Percentiles rank a stretch among this genome's conserved stretches.
Conservation (phyloP, 2,113 vertebrate species). For the Solea senegalensis region DNA sequence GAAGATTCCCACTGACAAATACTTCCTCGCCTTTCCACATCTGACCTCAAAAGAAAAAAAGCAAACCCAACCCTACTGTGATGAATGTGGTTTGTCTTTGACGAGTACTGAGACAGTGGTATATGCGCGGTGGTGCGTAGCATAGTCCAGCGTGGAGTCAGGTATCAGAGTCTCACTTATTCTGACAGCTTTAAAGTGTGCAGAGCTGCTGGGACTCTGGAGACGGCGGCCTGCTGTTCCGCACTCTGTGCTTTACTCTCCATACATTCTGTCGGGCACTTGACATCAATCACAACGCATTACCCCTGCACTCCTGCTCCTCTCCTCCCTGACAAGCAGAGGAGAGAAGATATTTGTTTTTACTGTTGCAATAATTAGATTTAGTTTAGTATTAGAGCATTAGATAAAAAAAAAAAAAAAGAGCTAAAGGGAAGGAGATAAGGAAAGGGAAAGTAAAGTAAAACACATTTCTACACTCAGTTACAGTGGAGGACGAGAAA, state of each 20-base stretch:
- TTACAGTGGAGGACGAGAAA: conserved; percentile 28
- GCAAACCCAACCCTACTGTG: neutral
- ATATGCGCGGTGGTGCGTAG: conserved; percentile 12
- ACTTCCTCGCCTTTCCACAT: neutral
- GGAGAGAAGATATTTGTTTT: conserved; percentile 14
- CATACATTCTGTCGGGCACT: conserved; percentile 52
- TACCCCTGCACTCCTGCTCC: conserved; percentile 58
- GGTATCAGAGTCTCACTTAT: conserved; percentile 43
- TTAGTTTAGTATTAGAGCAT: conserved; percentile 15
- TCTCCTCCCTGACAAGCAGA: conserved; percentile 32
- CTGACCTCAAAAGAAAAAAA: conserved; percentile 10
- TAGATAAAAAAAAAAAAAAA: neutral
- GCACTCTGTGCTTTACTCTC: conserved; percentile 48
- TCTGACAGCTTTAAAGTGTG: conserved; percentile 66
- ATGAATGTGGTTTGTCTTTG: conserved; percentile 10
- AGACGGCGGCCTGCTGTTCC: conserved; percentile 39
- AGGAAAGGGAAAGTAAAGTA: neutral
- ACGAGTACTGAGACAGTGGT: conserved; percentile 6
- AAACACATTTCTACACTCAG: conserved; percentile 12
- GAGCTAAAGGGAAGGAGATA: neutral
- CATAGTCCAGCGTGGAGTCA: conserved; percentile 27
- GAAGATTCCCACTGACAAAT: neutral
- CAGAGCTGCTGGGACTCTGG: conserved; percentile 46
- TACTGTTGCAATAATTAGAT: conserved; percentile 9
- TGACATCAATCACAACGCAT: conserved; percentile 67